phyloP scores from a whole-genome alignment of 2,797 vertebrate genomes.

The Melanotaenia nigrans region DNA sequence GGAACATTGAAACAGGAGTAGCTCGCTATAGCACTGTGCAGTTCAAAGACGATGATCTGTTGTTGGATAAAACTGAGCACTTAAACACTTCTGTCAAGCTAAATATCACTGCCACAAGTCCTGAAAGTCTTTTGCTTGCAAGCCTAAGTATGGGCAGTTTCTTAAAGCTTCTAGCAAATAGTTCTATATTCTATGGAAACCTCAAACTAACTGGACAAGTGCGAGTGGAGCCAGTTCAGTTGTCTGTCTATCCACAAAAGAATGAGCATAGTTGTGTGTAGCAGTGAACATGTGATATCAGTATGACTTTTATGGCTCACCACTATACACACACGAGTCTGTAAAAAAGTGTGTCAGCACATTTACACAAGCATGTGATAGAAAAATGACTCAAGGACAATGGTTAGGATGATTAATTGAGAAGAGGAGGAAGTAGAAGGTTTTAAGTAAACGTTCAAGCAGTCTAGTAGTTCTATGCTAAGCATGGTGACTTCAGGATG shows the following conservation, averaged over 20 bases:
- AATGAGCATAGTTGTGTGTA: too few relatives aligned
- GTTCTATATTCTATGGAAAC: too few relatives aligned
- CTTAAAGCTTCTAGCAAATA: too few relatives aligned
- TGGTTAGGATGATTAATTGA: slow-evolving; percentile 48
- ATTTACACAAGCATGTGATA: slow-evolving; percentile 8
- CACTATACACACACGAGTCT: neutral
- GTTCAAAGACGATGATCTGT: too few relatives aligned
- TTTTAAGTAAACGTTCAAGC: slow-evolving; percentile 42
- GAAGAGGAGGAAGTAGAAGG: slow-evolving; percentile 9
- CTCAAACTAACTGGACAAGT: too few relatives aligned
- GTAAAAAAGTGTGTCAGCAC: slow-evolving; percentile 46
- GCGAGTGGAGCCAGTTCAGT: too few relatives aligned
- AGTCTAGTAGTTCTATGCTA: slow-evolving; percentile 63
- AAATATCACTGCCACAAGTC: too few relatives aligned
- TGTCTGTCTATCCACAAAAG: too few relatives aligned
- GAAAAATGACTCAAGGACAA: slow-evolving; percentile 39
- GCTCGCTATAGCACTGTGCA: neutral
- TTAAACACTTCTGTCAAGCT: too few relatives aligned
- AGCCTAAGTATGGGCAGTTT: too few relatives aligned
- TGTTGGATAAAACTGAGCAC: too few relatives aligned
- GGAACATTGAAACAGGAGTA: neutral
- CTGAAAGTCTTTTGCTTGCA: too few relatives aligned
- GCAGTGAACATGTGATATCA: slow-evolving; percentile 8
- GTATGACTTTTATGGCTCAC: neutral
- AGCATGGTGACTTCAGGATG: slow-evolving; percentile 37